Base-by-base conservation (phyloP, 2,113 vertebrate genomes). In the Osmerus mordax region DNA sequence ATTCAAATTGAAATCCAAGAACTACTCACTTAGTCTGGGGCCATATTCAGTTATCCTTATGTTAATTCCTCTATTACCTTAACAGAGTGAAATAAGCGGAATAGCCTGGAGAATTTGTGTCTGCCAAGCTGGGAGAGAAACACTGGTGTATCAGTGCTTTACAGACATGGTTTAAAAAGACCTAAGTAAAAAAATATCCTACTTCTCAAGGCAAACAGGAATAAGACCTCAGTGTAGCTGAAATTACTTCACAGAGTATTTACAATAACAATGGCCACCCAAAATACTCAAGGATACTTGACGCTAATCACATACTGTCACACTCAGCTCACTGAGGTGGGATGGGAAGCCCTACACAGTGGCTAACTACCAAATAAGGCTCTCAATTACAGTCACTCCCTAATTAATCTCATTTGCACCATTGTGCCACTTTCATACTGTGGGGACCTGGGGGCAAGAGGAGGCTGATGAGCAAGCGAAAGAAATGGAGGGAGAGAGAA, bases 391-490 rank as follows among this genome's bases (percentile, higher is more conserved):
- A 75, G 75, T 21, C 76, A 62, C 69, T 72, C 81, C 75, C 85
- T 84, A 86, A 91, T 89, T 86, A 86, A 89, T 87, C 82, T 84
- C 58, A 70, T 88, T 84, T 81, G 74, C 64, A 54, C 51, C 72
- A 83, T 74, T 25, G 65, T 76, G 76, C 74, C 74, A 73, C 86
- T 86, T 83, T 65, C 73, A 71, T 63, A 65, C 75, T 13, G 54
- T 14, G 52, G 74, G 25, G 60, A 28, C 32, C 25, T 14, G 18
- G 8, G 62, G 67, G 64, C 67, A 70, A 79, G 71, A 59, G 56
- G 56, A 52, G 32, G 23, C 6, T n/a, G 64, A 55, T 63, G 52
- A 36, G 73, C 18, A 16, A 55, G 58, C 4, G 64, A 61, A 28
- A 12, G 11, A 15, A 54, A 16, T 55, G 7, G 29, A 64, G 76